Percentiles rank a stretch among this genome's conserved stretches.
These are phyloP conservation scores for Pristis pectinata DNA, from an alignment of 2,797 vertebrate genomes.

Conservation along the genomic window DNA sequence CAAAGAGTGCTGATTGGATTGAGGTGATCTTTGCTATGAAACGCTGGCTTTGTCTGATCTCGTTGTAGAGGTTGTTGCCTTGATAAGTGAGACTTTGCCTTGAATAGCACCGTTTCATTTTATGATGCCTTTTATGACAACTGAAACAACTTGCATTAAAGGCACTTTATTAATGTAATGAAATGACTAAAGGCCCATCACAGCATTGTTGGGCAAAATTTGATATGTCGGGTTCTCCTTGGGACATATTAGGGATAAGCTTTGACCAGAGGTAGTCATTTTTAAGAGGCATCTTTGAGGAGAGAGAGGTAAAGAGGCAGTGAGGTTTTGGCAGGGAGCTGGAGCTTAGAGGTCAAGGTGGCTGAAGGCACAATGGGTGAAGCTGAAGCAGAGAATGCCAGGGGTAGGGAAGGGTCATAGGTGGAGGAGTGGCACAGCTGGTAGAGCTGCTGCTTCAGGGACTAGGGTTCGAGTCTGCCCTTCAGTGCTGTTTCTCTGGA, in stretches of 20 bases:
- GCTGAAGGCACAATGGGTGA: too few relatives aligned
- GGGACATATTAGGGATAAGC: neutral
- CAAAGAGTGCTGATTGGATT: neutral
- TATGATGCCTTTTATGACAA: neutral
- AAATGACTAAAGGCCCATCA: neutral
- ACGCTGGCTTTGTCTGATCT: neutral
- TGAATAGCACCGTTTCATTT: neutral
- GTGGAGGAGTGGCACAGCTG: too few relatives aligned
- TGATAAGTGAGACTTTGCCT: neutral
- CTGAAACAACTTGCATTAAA: too few relatives aligned
- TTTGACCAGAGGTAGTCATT: too few relatives aligned
- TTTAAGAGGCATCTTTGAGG: too few relatives aligned
- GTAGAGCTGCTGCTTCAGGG: too few relatives aligned
- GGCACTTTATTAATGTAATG: neutral
- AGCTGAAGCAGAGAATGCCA: too few relatives aligned
- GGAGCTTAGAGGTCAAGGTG: too few relatives aligned
- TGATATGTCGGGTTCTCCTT: neutral
- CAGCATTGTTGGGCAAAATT: neutral
- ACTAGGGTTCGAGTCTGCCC: too few relatives aligned
- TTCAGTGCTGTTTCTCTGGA: too few relatives aligned
- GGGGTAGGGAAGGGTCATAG: too few relatives aligned
- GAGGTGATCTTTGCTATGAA: neutral
- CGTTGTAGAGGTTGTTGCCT: neutral
- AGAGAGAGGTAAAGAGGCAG: too few relatives aligned
- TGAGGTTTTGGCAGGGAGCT: neutral